Conservation (phyloP, 2,797 vertebrate species). For the Neosalanx taihuensis region DNA sequence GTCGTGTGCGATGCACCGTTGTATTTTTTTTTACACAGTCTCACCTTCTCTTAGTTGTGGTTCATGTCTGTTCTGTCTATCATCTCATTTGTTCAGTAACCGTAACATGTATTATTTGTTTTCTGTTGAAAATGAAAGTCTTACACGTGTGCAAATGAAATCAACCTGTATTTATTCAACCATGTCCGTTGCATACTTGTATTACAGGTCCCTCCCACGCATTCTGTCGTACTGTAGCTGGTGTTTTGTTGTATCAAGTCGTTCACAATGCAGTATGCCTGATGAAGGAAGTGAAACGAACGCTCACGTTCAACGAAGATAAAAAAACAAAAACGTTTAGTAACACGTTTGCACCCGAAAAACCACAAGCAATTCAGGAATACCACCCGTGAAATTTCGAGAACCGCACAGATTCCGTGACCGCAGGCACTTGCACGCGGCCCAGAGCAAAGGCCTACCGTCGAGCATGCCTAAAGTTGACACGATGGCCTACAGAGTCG, state of each 20-base stretch:
- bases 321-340: slow-evolving; percentile 30
- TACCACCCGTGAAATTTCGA: not conserved
- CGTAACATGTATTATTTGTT: too few relatives aligned
- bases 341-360: slow-evolving; percentile 59
- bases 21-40: too few relatives aligned
- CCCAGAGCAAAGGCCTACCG: slow-evolving; percentile 1
- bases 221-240: not conserved
- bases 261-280: slow-evolving; percentile 15
- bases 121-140: too few relatives aligned
- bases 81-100: too few relatives aligned
- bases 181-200: too few relatives aligned
- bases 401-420: slow-evolving; percentile 4
- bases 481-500: too few relatives aligned
- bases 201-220: too few relatives aligned
- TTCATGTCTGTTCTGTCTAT: too few relatives aligned
- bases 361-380: slow-evolving; percentile 48
- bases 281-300: slow-evolving; percentile 43
- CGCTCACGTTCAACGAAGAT: not conserved
- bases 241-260: rapidly evolving
- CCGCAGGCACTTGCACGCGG: not conserved
- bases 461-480: not conserved
- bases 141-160: too few relatives aligned
- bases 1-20: too few relatives aligned
- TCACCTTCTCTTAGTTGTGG: too few relatives aligned
- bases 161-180: too few relatives aligned